A percentile compares a stretch with the other conserved stretches of the same genome.
phyloP scores from a whole-genome alignment of 2,888 invertebrate genomes.

The Clunio marinus region DNA sequence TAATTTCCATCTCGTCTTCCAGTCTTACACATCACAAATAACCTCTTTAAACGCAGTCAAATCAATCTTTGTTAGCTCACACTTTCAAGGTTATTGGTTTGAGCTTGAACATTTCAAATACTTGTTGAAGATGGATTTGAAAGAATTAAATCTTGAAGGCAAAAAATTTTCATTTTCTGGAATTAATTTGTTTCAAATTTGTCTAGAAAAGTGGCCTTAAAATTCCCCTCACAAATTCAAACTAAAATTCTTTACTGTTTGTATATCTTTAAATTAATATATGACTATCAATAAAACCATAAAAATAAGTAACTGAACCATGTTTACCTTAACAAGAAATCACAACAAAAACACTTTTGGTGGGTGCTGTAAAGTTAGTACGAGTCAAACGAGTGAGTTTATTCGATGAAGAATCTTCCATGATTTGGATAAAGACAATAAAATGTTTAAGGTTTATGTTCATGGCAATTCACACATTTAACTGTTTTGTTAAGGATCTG shows the following conservation, averaged over 20 bases:
- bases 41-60: too few relatives aligned
- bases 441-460: constrained; percentile 15
- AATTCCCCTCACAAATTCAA: too few relatives aligned
- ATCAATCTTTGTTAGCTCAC: too few relatives aligned
- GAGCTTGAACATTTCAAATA: too few relatives aligned
- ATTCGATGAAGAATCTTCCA: too few relatives aligned
- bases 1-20: background rate
- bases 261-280: constrained; percentile 11
- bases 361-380: background rate
- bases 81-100: too few relatives aligned
- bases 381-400: too few relatives aligned
- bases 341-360: background rate
- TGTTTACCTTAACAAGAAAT: constrained; percentile 23
- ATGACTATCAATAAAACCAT: constrained; percentile 27
- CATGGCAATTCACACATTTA: constrained; percentile 27
- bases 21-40: background rate
- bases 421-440: background rate
- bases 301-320: constrained; percentile 33
- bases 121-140: too few relatives aligned
- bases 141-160: too few relatives aligned
- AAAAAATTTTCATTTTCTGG: too few relatives aligned
- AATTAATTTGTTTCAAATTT: too few relatives aligned
- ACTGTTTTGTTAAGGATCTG: background rate
- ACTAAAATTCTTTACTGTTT: background rate
- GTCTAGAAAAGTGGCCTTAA: too few relatives aligned